Evolutionary conservation across 2,888 invertebrate genomes (phyloP).

Genomic region (Trileptium ribeirensis): DNA sequence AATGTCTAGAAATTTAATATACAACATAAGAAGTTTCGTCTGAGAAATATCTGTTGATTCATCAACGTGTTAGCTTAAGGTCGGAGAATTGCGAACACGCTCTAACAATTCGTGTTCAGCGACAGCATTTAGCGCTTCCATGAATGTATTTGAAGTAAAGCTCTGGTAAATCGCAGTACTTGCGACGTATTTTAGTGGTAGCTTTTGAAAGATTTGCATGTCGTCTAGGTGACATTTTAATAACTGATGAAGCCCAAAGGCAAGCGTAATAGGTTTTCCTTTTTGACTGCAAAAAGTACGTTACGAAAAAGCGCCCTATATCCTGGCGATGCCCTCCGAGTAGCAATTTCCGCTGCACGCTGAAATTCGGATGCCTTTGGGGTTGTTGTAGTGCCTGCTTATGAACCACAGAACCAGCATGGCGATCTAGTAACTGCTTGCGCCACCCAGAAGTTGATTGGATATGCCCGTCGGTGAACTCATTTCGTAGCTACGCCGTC

Average conservation of each 20-base stretch:
- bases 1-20: neutral
- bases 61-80: neutral
- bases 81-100: neutral
- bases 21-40: neutral
- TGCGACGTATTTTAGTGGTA: neutral
- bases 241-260: neutral
- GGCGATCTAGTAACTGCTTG: neutral
- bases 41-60: slow-evolving; percentile 4
- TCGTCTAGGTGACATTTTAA: neutral
- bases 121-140: neutral
- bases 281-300: neutral
- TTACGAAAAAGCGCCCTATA: neutral
- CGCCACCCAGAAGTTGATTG: neutral
- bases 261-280: neutral
- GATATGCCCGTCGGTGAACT: neutral
- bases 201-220: neutral
- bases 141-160: neutral
- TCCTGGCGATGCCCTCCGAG: neutral
- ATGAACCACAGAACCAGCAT: neutral
- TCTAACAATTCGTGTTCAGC: neutral
- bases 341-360: neutral
- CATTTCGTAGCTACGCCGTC: neutral
- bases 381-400: neutral
- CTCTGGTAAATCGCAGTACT: neutral
- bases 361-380: neutral